phyloP scores from a whole-genome alignment of 2,797 vertebrate species.

The Gephyroberyx darwinii region DNA sequence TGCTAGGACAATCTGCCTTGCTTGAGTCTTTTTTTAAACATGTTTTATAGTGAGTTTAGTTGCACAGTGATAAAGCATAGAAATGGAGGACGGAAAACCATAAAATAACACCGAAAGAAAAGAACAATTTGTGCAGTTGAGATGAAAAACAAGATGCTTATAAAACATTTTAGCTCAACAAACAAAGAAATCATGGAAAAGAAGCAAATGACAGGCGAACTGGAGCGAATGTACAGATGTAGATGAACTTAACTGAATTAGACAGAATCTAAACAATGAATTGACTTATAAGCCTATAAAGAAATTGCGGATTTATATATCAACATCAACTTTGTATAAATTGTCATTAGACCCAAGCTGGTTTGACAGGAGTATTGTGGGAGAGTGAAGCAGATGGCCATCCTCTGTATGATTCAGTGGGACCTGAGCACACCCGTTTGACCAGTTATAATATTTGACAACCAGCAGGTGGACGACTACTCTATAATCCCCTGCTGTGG shows the following conservation, averaged over 20 bases:
- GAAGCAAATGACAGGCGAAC: not conserved
- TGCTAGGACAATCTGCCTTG: no score
- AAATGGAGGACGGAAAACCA: not conserved
- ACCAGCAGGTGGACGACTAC: slow-evolving; percentile 32
- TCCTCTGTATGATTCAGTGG: slow-evolving; percentile 19
- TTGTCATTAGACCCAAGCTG: not conserved
- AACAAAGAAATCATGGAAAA: not conserved
- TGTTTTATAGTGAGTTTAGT: slow-evolving; percentile 16
- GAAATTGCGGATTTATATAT: not conserved
- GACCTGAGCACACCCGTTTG: slow-evolving; percentile 19
- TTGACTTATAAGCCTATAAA: not conserved
- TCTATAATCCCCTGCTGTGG: slow-evolving; percentile 10
- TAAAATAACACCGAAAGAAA: not conserved
- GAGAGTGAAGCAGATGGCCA: slow-evolving; percentile 42
- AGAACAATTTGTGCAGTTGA: not conserved
- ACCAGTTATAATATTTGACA: slow-evolving; percentile 48
- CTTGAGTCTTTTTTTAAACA: not conserved
- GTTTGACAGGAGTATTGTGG: slow-evolving; percentile 16
- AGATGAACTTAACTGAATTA: not conserved
- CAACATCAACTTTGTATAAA: slow-evolving; percentile 14
- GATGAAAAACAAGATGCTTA: not conserved
- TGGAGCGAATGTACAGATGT: not conserved
- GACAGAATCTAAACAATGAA: not conserved
- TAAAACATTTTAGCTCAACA: slow-evolving; percentile 4
- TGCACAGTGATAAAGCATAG: slow-evolving; percentile 3